Base-by-base conservation (phyloP, 2,113 vertebrate species). In the Illadopsis cleaveri region DNA sequence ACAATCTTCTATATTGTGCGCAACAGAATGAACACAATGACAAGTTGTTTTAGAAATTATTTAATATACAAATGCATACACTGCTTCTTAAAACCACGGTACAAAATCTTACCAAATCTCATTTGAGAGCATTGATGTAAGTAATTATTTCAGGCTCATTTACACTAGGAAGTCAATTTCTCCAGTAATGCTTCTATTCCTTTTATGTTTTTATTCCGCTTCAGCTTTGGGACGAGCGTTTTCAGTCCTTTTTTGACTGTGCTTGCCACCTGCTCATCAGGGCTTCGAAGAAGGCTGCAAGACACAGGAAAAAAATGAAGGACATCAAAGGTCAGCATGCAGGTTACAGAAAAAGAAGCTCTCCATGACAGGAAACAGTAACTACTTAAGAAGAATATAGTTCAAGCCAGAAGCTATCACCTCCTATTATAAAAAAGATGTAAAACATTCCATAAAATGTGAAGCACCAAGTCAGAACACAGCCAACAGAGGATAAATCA, bases 281-380 rank as follows among this genome's bases (percentile, higher is more conserved):
- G 91, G 73, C 98, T 99, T 94, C 98, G 98, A 37, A 99, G 98
- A 81, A 99, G 99, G 89, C 99, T 99, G 85, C 38, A 93, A 80
- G 69, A 65, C 78, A 94, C 20, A 65, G 13, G 28, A 28, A 84
- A 92, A 76, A 92, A 76, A 48, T 1, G 12, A 75, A 69, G 18
- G 15, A 35, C 65, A 80, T 87, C 28, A 91, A 33, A 80, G 25
- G 25, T 78, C 38, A 83, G 35, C 11, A 20, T 5, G 6, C 15
- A 88, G 6, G 31, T 61, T 25, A 78, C 3, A 27, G 40, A 31
- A 50, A 91, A 94, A 92, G 30, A 53, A 68, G 30, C 17, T 38
- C 44, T 31, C 68, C 21, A 9, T 15, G 61, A 73, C 35, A 23
- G 14, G 19, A 42, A 53, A 64, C 19, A 42, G 1, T 16, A n/a